Conservation (phyloP, 2,797 vertebrate species). For the Spondyliosoma cantharus region DNA sequence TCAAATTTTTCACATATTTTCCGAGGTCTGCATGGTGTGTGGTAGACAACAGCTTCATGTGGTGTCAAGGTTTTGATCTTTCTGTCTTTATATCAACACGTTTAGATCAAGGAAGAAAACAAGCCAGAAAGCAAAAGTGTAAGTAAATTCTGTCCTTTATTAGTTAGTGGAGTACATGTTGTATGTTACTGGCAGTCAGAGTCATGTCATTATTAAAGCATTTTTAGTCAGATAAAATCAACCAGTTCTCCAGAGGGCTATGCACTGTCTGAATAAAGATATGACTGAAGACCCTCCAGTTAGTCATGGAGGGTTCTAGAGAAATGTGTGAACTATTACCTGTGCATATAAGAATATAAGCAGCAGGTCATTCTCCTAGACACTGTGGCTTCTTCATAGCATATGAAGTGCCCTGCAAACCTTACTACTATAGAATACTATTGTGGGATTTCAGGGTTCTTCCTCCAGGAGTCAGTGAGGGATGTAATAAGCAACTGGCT, state of each 20-base stretch:
- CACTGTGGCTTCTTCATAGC: not conserved
- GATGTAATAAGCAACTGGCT: conserved; percentile 2
- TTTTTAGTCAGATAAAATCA: not conserved
- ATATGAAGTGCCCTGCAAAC: not conserved
- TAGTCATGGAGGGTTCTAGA: not conserved
- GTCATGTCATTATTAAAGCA: not conserved
- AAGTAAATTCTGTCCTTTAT: conserved; percentile 78
- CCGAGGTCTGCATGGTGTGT: conserved; percentile 55
- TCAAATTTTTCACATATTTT: conserved; percentile 59
- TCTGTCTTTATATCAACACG: conserved; percentile 68
- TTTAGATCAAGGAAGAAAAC: conserved; percentile 97
- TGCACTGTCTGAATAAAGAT: not conserved
- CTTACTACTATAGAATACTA: not conserved
- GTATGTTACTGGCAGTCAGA: not conserved
- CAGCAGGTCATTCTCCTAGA: not conserved
- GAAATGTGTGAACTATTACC: not conserved
- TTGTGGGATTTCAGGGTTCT: conserved; percentile 1
- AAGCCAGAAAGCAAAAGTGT: conserved; percentile 88
- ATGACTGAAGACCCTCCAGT: not conserved
- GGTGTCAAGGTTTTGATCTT: conserved; percentile 61
- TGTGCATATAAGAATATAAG: not conserved
- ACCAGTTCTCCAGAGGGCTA: not conserved
- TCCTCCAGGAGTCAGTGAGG: conserved; percentile 1
- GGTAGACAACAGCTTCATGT: conserved; percentile 4
- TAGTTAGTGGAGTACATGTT: not conserved